Base-by-base conservation (phyloP, 1,140 invertebrate genomes). In the Venustaconcha ellipsiformis region DNA sequence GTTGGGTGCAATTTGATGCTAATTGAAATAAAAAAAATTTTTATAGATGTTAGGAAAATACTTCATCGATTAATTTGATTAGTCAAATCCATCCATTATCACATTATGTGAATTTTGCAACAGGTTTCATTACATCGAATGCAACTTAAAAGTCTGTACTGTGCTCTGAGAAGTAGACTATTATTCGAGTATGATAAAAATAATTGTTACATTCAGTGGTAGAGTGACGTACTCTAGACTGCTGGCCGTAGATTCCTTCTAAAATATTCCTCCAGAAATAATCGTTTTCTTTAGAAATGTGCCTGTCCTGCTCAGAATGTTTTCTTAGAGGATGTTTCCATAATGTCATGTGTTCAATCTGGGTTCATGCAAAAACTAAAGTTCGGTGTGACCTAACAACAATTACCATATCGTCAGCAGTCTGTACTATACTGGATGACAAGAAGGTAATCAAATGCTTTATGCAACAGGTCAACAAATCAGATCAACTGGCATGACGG, bases 41-140 rank as follows among this genome's bases (percentile, higher is more conserved):
- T 1, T 23, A 6, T 11, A 17, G 13, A 58, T 76, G 6, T 76
- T 76, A 66, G 62, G 66, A 1, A 4, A 1, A 57, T 55, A 20
- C 8, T 76, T 70, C 17, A 71, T 76, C 55, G 74, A 76, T 58
- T 69, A 68, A n/a, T 76, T 76, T 71, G 26, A 70, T 20, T 15
- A 37, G 12, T 20, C 48, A 13, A 20, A 30, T 4, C 12, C 65
- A 30, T 4, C 12, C 65, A 13, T 59, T 64, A 67, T 17, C 59
- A 17, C 55, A 26, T 37, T 66, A 72, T 14, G 58, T 78, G 12
- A 78, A 78, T 58, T 60, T 74, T 69, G 72, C 67, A 26, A 74
- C 66, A 12, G 72, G 67, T 55, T 56, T 63, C 14, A 18, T 63
- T 20, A 37, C 67, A 14, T 14, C 72, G 5, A 18, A 20, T 11